Evolutionary conservation across 2,888 invertebrate species (phyloP).

Genomic region (Spatulosminthurus flaviceps): DNA sequence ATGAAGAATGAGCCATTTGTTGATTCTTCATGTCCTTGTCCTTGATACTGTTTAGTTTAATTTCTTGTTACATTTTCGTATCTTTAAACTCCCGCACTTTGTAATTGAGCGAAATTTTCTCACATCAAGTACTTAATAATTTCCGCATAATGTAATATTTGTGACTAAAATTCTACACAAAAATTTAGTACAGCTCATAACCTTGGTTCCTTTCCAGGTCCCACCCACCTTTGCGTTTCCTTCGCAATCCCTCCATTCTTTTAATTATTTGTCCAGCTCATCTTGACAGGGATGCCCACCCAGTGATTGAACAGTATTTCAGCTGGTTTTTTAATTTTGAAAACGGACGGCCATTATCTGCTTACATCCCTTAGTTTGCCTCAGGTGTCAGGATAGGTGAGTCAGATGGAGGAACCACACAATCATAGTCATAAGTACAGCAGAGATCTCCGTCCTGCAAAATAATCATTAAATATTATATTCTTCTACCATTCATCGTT

Average conservation of each 20-base stretch:
- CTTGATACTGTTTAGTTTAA: background rate
- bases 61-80: constrained; percentile 19
- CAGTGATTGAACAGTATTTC: constrained; percentile 12
- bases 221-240: background rate
- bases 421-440: constrained; percentile 70
- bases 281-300: background rate
- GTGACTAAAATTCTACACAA: background rate
- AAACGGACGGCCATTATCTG: constrained; percentile 43
- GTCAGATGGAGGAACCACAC: constrained; percentile 65
- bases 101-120: constrained; percentile 15
- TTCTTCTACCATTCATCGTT: background rate
- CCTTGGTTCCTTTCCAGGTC: constrained; percentile 16
- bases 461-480: constrained; percentile 21
- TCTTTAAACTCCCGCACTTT: constrained; percentile 30
- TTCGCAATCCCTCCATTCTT: background rate
- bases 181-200: background rate
- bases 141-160: constrained; percentile 1
- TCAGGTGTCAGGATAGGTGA: constrained; percentile 60
- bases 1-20: constrained; percentile 35
- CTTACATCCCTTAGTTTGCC: constrained; percentile 43
- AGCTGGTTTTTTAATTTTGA: background rate
- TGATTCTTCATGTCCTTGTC: constrained; percentile 19
- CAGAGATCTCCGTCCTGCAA: constrained; percentile 69
- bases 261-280: background rate
- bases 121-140: background rate